phyloP scores from a whole-genome alignment of 2,113 vertebrate species.

The Caracal caracal region DNA sequence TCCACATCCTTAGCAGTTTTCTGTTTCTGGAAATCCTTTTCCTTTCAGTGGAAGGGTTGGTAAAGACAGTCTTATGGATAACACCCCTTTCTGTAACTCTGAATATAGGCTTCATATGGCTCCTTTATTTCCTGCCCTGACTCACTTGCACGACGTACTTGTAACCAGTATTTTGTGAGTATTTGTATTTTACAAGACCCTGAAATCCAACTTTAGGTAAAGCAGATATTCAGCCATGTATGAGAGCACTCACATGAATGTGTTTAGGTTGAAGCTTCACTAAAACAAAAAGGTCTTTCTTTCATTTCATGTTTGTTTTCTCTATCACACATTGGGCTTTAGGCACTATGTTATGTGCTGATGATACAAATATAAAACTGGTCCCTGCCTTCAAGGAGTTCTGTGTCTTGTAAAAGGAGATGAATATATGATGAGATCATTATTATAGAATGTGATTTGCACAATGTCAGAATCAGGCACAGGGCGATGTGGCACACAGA shows the following conservation, averaged over 20 bases:
- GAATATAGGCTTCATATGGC: not conserved
- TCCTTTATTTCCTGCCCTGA: not conserved
- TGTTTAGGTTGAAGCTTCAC: not conserved
- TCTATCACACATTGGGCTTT: not conserved
- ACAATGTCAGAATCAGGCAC: not conserved
- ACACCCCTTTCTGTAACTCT: not conserved
- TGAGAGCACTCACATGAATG: not conserved
- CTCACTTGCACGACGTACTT: not conserved
- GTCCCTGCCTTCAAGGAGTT: slow-evolving; percentile 10
- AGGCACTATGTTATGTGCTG: not conserved
- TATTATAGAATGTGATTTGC: not conserved
- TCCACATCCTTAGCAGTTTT: not conserved
- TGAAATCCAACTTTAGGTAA: slow-evolving; percentile 12
- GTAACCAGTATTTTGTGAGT: not conserved
- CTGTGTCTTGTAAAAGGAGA: not conserved
- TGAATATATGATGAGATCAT: slow-evolving; percentile 2
- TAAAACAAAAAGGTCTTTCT: slow-evolving; percentile 10
- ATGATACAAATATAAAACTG: slow-evolving; percentile 24
- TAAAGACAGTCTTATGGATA: not conserved
- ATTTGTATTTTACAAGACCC: not conserved
- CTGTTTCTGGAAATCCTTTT: slow-evolving; percentile 33
- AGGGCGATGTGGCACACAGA: not conserved
- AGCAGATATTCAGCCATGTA: not conserved
- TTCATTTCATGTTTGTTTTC: not conserved
- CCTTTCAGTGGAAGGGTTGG: not conserved